Conservation (phyloP, 2,113 vertebrate species). For the Petroica traversi region DNA sequence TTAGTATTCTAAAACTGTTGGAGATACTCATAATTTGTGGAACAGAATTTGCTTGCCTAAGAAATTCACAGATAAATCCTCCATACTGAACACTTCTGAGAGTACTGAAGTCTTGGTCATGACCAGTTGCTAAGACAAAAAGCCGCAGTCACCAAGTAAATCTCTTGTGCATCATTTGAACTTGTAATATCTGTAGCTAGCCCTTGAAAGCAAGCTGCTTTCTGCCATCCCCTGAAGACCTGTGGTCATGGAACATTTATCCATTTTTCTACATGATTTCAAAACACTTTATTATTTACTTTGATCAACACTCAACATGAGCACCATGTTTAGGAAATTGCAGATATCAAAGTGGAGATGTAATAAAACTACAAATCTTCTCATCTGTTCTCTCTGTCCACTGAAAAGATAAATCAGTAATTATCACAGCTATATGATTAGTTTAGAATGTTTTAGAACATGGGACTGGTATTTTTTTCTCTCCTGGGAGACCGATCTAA, state of each 20-base stretch:
- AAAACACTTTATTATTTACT: constrained; percentile 47
- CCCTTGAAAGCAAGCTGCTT: constrained; percentile 44
- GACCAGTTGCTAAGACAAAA: constrained; percentile 27
- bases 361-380: constrained; percentile 11
- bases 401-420: background rate
- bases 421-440: constrained; percentile 19
- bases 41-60: background rate
- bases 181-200: constrained; percentile 22
- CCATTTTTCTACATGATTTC: constrained; percentile 60
- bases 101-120: background rate
- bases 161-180: constrained; percentile 43
- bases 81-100: background rate
- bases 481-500: constrained; percentile 1
- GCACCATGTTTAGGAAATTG: constrained; percentile 29
- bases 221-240: constrained; percentile 53
- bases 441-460: constrained; percentile 13
- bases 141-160: constrained; percentile 46
- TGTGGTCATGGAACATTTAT: constrained; percentile 59
- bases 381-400: background rate
- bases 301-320: constrained; percentile 15
- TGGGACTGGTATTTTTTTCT: background rate
- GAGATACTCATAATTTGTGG: background rate
- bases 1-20: background rate
- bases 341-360: constrained; percentile 8
- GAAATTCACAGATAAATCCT: constrained; percentile 8